A percentile compares a stretch with the other conserved stretches of the same genome.
phyloP scores from a whole-genome alignment of 2,888 invertebrate genomes.

The Parnassius apollo region DNA sequence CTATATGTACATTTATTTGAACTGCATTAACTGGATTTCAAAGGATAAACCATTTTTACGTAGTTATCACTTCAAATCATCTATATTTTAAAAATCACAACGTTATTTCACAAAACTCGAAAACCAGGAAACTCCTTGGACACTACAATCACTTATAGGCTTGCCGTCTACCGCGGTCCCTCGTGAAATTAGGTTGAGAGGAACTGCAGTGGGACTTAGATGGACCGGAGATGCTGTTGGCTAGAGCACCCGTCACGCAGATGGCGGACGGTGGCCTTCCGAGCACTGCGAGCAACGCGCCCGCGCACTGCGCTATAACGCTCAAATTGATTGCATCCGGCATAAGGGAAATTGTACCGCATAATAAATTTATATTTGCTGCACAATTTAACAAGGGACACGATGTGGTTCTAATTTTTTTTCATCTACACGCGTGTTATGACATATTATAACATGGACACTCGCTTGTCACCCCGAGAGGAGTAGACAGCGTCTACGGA shows the following conservation, averaged over 20 bases:
- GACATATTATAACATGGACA: too few relatives aligned
- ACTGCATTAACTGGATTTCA: background rate
- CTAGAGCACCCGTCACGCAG: constrained; percentile 28
- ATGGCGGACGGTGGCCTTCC: constrained; percentile 49
- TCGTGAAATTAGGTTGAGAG: background rate
- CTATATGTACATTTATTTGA: background rate
- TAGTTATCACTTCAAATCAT: constrained; percentile 3
- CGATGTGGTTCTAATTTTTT: constrained; percentile 33
- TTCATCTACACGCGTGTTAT: background rate
- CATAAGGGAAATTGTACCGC: constrained; percentile 76
- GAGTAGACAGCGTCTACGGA: too few relatives aligned
- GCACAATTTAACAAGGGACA: constrained; percentile 68
- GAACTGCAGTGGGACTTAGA: background rate
- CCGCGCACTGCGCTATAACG: constrained; percentile 54
- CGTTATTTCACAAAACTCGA: background rate
- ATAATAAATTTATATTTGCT: constrained; percentile 76
- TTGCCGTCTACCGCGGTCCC: background rate
- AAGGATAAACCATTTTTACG: background rate
- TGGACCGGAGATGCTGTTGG: constrained; percentile 8
- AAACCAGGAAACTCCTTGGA: too few relatives aligned
- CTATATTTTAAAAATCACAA: background rate
- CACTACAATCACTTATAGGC: background rate
- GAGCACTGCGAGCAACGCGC: constrained; percentile 57
- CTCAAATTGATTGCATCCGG: constrained; percentile 79
- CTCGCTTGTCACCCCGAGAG: too few relatives aligned